phyloP scores from a whole-genome alignment of 2,888 invertebrate species.

The Anaspis maculata region DNA sequence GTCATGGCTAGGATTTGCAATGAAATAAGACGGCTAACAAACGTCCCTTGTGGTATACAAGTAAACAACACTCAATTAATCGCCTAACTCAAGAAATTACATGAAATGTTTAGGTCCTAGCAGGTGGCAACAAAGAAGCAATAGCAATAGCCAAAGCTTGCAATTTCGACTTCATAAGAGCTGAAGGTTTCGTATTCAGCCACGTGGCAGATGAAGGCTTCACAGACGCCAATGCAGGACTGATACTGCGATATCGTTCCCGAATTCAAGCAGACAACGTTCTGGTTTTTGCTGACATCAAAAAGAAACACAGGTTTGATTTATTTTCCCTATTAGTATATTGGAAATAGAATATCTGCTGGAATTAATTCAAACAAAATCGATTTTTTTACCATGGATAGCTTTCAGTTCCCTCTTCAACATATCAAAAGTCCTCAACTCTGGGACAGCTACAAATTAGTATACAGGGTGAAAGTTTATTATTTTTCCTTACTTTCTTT shows the following conservation, averaged over 20 bases:
- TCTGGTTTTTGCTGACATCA: constrained; percentile 68
- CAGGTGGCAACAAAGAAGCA: constrained; percentile 69
- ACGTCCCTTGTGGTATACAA: constrained; percentile 54
- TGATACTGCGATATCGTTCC: constrained; percentile 59
- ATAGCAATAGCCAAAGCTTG: constrained; percentile 65
- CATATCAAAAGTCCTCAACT: background rate
- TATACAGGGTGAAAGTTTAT: too few species aligned
- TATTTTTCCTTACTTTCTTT: too few species aligned
- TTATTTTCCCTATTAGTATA: too few species aligned
- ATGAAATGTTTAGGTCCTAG: constrained; percentile 52
- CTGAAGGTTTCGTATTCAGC: constrained; percentile 69
- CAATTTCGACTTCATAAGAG: constrained; percentile 62
- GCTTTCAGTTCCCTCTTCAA: too few species aligned
- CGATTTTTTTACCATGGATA: too few species aligned
- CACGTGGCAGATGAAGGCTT: constrained; percentile 78
- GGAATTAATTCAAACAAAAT: too few species aligned
- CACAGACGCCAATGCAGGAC: constrained; percentile 67
- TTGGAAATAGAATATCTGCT: too few species aligned
- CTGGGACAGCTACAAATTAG: too few species aligned
- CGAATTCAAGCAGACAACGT: constrained; percentile 60
- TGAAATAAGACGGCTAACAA: constrained; percentile 48
- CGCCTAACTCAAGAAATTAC: background rate
- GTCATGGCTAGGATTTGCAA: constrained; percentile 57
- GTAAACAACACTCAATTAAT: too few species aligned
- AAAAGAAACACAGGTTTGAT: constrained; percentile 82